Conservation (phyloP, 2,113 vertebrate genomes). For the Microcebus tavaratra region DNA sequence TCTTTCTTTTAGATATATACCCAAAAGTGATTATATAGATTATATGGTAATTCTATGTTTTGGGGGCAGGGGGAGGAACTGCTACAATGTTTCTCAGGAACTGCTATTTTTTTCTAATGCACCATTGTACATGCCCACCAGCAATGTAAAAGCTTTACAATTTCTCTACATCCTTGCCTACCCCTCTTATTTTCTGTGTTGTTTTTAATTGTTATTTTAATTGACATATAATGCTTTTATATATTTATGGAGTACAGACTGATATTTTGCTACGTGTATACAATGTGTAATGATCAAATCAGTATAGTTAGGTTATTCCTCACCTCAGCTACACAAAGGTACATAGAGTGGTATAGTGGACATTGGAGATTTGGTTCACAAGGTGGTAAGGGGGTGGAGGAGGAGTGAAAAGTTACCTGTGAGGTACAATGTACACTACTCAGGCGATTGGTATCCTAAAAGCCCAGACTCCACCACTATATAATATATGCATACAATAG, state of each 20-base stretch:
- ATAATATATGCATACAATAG: too few relatives aligned
- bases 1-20: background rate
- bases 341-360: too few relatives aligned
- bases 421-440: too few relatives aligned
- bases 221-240: background rate
- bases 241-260: background rate
- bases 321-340: too few relatives aligned
- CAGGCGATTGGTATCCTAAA: too few relatives aligned
- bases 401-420: too few relatives aligned
- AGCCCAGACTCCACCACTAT: too few relatives aligned
- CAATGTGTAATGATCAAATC: background rate
- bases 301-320: background rate
- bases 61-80: background rate
- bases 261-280: background rate
- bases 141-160: too few relatives aligned
- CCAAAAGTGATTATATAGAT: background rate
- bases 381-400: too few relatives aligned
- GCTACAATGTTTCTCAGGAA: background rate
- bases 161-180: background rate
- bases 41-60: background rate
- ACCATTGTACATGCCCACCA: background rate
- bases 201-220: background rate
- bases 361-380: too few relatives aligned
- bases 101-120: too few relatives aligned
- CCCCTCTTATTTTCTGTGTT: background rate